Evolutionary conservation across 2,113 vertebrate genomes (phyloP), one percentile per base, ranked within the genome.

Genomic region (Agapornis roseicollis): DNA sequence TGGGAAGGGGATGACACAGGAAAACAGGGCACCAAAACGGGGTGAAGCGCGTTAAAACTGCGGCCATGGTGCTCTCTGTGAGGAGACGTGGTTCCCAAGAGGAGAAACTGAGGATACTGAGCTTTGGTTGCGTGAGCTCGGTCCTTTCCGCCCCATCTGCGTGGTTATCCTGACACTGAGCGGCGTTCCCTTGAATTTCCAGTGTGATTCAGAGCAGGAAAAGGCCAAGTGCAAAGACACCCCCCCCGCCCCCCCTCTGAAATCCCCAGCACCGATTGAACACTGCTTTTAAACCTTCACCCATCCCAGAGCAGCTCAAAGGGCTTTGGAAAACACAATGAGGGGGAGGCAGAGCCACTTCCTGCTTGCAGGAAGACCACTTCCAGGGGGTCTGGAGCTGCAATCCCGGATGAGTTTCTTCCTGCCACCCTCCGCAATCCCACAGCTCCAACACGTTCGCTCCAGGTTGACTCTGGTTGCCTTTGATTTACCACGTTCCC

Each of bases 171-270:
- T 1, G 31, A 22, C n/a, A 61, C 55, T 8, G 12, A 49, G 24
- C 1, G 0, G 13, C 7, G 2, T 31, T 76, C 56, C 29, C 64
- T 58, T 50, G 15, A 0, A 13, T 1, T 49, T 52, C 14, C 0
- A 3, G 19, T 0, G 29, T 0, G 24, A 29, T 58, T 24, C 53
- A 4, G 11, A 22, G 27, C 10, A 2, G 58, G 39, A 50, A 69
- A 1, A 17, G 1, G 7, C 1, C 2, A 6, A 31, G 42, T 22
- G 29, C 73, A 27, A 42, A 19, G 16, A 80, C 25, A 15, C 11
- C 4, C 4, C 41, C 80, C 0, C 4, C 3, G 70, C 25, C 17
- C 11, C 4, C 4, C 41, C 80, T 0, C 4, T 4, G 70, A 60
- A 9, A 41, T 9, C 61, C 80, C 86, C 78, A 35, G 33, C 0